Evolutionary conservation across 2,113 vertebrate genomes (phyloP).

Genomic region (Ivindomyrus marchei): DNA sequence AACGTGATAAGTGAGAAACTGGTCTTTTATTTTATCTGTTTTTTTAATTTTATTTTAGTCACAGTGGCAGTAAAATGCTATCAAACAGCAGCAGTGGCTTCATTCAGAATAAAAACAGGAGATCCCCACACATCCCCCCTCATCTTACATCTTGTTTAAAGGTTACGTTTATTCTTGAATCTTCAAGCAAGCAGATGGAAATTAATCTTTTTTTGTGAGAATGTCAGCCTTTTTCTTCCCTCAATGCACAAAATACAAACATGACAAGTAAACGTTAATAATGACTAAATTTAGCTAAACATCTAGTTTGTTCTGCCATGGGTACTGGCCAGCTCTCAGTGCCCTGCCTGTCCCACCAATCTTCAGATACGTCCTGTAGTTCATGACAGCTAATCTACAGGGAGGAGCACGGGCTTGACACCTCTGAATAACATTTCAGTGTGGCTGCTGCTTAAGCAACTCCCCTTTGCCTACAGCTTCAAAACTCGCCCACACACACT

Average conservation of each 20-base stretch:
- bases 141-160: background rate
- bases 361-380: background rate
- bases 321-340: background rate
- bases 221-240: background rate
- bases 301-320: background rate
- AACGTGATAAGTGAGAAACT: background rate
- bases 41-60: background rate
- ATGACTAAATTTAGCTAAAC: background rate
- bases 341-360: background rate
- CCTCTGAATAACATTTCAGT: background rate
- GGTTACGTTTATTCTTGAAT: background rate
- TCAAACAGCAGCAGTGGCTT: background rate
- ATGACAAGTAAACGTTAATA: background rate
- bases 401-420: background rate
- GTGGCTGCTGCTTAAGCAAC: background rate
- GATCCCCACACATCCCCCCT: background rate
- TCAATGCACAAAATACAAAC: background rate
- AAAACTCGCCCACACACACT: background rate
- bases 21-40: background rate
- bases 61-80: background rate
- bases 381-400: conserved; percentile 18
- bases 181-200: background rate
- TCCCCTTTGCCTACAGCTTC: background rate
- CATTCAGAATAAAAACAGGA: background rate
- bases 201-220: background rate